Conservation (phyloP, 2,113 vertebrate species). For the Peromyscus polionotus region DNA sequence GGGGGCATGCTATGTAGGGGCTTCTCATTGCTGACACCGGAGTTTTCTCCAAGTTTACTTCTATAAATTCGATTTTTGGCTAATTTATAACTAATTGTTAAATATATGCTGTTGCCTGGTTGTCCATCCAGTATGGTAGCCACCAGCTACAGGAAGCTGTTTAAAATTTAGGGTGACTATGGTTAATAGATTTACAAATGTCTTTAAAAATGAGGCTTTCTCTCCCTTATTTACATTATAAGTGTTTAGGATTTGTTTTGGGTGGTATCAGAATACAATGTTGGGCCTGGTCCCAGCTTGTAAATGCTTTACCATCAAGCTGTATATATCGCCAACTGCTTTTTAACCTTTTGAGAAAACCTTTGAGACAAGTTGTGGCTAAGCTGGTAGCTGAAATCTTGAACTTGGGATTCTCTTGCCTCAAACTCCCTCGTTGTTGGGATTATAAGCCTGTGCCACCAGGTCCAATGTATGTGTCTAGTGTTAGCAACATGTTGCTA, state of each 20-base stretch:
- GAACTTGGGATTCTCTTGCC: not conserved
- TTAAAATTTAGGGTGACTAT: constrained; percentile 27
- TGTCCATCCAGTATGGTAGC: not conserved
- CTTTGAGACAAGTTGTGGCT: not conserved
- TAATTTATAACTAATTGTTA: not conserved
- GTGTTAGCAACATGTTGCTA: not conserved
- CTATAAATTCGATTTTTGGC: not conserved
- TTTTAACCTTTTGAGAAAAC: not conserved
- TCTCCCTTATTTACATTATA: not conserved
- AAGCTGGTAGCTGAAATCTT: not conserved
- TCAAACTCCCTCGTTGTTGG: not conserved
- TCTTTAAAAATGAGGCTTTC: not conserved
- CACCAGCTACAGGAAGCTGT: not conserved
- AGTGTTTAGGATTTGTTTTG: not conserved
- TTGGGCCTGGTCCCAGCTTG: not conserved
- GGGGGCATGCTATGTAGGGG: not conserved
- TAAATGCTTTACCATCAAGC: not conserved
- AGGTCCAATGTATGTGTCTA: not conserved
- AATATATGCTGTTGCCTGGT: not conserved
- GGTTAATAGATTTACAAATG: not conserved
- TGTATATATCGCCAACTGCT: not conserved
- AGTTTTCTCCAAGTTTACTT: constrained; percentile 1
- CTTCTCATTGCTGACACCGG: not conserved
- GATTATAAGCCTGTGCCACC: not conserved
- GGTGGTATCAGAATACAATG: not conserved